Conservation (phyloP, 2,113 vertebrate genomes). For the Lutjanus erythropterus region DNA sequence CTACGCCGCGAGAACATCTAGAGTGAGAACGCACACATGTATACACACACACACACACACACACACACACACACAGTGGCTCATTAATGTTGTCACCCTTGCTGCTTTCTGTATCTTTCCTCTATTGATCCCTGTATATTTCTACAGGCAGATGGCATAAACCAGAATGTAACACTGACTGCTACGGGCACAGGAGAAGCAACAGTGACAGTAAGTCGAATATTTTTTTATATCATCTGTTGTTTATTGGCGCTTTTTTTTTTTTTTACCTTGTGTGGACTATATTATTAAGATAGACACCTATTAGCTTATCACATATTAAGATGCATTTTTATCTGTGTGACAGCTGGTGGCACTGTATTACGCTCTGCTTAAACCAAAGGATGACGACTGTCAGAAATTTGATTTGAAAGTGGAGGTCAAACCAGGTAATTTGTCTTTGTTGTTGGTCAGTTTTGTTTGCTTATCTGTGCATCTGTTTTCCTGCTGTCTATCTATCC, state of each 20-base stretch:
- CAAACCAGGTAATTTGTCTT: constrained; percentile 45
- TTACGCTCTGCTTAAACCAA: constrained; percentile 81
- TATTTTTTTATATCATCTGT: not conserved
- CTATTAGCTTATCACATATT: too few relatives aligned
- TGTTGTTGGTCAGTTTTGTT: not conserved
- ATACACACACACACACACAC: too few relatives aligned
- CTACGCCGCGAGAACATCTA: constrained; percentile 71
- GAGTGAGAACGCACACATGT: constrained; percentile 71
- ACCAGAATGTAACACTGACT: constrained; percentile 78
- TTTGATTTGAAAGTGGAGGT: constrained; percentile 85
- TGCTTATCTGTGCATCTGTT: fast-evolving
- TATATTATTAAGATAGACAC: too few relatives aligned
- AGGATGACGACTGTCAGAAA: constrained; percentile 80
- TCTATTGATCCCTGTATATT: not conserved
- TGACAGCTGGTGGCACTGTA: constrained; percentile 86
- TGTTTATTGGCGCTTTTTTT: not conserved
- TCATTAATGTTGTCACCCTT: too few relatives aligned
- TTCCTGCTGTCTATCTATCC: too few relatives aligned
- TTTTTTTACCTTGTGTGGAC: too few relatives aligned
- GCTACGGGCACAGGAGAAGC: constrained; percentile 84
- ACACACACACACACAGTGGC: too few relatives aligned
- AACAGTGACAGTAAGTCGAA: constrained; percentile 76
- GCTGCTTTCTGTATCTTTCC: too few relatives aligned
- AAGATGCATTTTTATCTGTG: not conserved
- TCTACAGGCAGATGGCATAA: constrained; percentile 50